Conservation (phyloP, 92 coral and sea anemone species). For the Phenganax subtilis region DNA sequence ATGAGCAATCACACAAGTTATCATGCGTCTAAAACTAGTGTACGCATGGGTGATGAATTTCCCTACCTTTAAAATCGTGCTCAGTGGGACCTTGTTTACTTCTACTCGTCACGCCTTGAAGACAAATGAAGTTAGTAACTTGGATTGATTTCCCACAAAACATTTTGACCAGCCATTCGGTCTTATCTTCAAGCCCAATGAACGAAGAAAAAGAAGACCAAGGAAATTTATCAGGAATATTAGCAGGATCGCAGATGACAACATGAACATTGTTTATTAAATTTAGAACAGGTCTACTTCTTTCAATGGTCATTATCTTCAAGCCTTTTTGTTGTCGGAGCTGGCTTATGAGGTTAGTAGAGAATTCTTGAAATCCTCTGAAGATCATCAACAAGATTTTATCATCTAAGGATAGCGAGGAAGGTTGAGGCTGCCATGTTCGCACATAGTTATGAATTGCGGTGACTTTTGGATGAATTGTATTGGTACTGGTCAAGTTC, state of each 20-base stretch:
- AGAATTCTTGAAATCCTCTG: constrained; percentile 13
- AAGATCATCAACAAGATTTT: constrained; percentile 30
- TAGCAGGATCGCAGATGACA: constrained; percentile 24
- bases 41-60: background rate
- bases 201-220: constrained; percentile 65
- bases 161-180: constrained; percentile 21
- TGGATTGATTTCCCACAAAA: background rate
- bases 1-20: constrained; percentile 10
- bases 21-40: background rate
- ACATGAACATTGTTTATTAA: constrained; percentile 19
- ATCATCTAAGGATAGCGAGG: background rate
- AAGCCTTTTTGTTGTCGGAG: constrained; percentile 13
- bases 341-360: background rate
- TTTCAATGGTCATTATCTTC: constrained; percentile 3
- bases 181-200: constrained; percentile 62
- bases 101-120: constrained; percentile 2
- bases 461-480: constrained; percentile 78
- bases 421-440: constrained; percentile 10
- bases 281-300: background rate
- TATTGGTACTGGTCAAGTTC: constrained; percentile 31
- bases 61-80: constrained; percentile 13
- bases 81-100: background rate
- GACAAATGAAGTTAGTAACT: background rate
- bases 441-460: constrained; percentile 14
- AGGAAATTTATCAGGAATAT: constrained; percentile 55